Base-by-base conservation (phyloP, 2,797 vertebrate genomes). In the Hirundo rustica region DNA sequence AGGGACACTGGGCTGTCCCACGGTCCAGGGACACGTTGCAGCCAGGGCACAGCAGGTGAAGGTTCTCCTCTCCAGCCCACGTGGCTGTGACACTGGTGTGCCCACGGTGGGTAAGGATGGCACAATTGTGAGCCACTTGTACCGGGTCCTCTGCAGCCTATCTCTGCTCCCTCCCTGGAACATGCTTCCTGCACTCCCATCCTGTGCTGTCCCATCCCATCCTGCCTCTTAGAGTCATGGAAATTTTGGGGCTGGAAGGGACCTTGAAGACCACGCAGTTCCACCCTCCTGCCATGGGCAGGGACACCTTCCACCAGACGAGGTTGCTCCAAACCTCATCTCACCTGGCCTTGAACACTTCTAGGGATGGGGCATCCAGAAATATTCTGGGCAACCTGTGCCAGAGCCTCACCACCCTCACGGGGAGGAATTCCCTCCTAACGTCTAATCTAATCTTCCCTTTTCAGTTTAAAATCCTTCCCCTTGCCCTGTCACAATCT, bases 91-190 rank as follows among this genome's bases (percentile, higher is more conserved):
- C 66, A 23, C 57, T 2, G 42, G 80, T 11, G 32, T 16, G 38
- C 32, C 66, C n/a, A 2, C 0, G 0, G 55, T 1, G n/a, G 54
- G 18, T 7, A 16, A 55, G 65, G 68, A 20, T 7, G 76, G 32
- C 78, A 79, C 51, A 8, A 26, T 45, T 0, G 0, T 7, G 36
- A 70, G 76, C 14, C 30, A 3, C 20, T 7, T 12, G 66, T 5
- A 22, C 22, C 27, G 21, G 40, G 29, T 10, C 26, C 60, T 36
- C 3, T 1, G 7, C 68, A 66, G 60, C 44, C 40, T 26, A 3
- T 10, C 7, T 4, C 70, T 5, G 23, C 44, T 65, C 62, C 54
- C 9, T 42, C 45, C 27, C 48, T 3, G 21, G 42, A 38, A 23
- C 8, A 2, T 0, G 1, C 7, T 40, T 62, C 18, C 1, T 16